These are phyloP conservation scores for Subacronicta megacephala DNA, from an alignment of 2,888 invertebrate species.

Conservation along the genomic window DNA sequence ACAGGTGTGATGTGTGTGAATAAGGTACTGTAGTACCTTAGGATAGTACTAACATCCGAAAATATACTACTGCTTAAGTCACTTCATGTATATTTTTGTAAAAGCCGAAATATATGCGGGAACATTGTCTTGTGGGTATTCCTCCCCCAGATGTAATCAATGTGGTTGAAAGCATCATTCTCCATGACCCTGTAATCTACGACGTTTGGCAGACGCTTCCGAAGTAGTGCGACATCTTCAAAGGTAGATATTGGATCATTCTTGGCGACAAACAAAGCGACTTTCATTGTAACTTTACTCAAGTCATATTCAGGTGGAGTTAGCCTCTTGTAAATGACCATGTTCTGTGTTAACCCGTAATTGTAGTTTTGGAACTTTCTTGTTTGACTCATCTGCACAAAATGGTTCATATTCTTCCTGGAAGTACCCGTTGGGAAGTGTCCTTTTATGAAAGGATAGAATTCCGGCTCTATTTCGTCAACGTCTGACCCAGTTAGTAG, in stretches of 20 bases:
- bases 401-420: conserved; percentile 65
- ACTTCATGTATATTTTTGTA: conserved; percentile 47
- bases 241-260: conserved; percentile 65
- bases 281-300: conserved; percentile 60
- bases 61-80: too few relatives aligned
- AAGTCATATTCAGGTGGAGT: conserved; percentile 68
- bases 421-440: conserved; percentile 69
- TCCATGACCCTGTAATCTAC: conserved; percentile 48
- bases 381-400: conserved; percentile 57
- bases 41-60: too few relatives aligned
- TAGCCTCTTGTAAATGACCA: conserved; percentile 53
- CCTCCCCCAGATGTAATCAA: conserved; percentile 68
- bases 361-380: conserved; percentile 66
- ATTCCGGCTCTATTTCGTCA: conserved; percentile 60
- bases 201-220: conserved; percentile 60
- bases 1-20: too few relatives aligned
- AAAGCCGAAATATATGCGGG: conserved; percentile 44
- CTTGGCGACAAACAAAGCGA: conserved; percentile 60
- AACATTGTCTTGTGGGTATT: conserved; percentile 49
- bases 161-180: conserved; percentile 58
- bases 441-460: conserved; percentile 48
- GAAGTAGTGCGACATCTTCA: conserved; percentile 58
- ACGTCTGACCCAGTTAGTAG: conserved; percentile 51
- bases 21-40: too few relatives aligned
- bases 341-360: conserved; percentile 62